Evolutionary conservation across 2,113 vertebrate species (phyloP).

Genomic region (Platycercus adscitus): DNA sequence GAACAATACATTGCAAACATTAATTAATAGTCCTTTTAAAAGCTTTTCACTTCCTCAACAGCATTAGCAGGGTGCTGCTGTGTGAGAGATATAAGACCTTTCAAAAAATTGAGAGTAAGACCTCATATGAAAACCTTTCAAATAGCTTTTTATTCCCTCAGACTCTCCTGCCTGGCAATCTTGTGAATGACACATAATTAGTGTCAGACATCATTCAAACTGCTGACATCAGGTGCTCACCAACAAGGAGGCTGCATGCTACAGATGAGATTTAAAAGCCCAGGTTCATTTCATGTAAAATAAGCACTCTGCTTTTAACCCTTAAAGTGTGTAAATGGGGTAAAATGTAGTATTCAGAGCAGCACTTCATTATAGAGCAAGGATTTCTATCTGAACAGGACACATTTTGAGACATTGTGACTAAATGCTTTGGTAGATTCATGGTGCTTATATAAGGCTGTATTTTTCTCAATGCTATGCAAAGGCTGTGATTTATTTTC

Average conservation of each 20-base stretch:
- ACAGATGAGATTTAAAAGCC: conserved; percentile 39
- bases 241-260: conserved; percentile 2
- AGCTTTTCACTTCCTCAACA: not conserved
- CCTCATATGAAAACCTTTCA: conserved; percentile 39
- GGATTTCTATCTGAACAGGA: not conserved
- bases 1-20: not conserved
- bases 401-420: not conserved
- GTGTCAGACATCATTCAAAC: conserved; percentile 20
- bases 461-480: not conserved
- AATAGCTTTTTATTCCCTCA: conserved; percentile 50
- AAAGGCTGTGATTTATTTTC: not conserved
- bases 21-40: not conserved
- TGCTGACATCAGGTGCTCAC: conserved; percentile 53
- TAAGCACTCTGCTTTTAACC: conserved; percentile 46
- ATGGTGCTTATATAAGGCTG: not conserved
- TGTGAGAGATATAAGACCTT: not conserved
- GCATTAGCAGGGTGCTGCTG: not conserved
- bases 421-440: not conserved
- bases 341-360: not conserved
- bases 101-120: conserved; percentile 9
- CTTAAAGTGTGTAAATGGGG: conserved; percentile 12
- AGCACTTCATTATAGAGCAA: not conserved
- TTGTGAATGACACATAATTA: conserved; percentile 68
- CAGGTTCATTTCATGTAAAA: conserved; percentile 14
- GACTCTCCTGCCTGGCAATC: conserved; percentile 36